Percentiles rank a stretch among this genome's conserved stretches.
phyloP scores from a whole-genome alignment of 2,113 vertebrate genomes.

The Callocephalon fimbriatum region DNA sequence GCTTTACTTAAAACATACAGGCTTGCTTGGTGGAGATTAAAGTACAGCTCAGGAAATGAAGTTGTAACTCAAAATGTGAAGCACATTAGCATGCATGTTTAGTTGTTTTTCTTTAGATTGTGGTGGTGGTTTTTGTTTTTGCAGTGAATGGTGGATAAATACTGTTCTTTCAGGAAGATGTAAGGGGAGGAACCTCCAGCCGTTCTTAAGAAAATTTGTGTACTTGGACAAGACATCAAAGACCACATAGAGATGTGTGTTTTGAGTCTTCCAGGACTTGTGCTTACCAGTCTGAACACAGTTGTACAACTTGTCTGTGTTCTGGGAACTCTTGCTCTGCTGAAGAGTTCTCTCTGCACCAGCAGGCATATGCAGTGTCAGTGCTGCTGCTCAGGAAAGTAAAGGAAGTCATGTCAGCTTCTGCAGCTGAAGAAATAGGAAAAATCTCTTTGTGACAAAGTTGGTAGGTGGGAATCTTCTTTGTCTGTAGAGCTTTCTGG shows the following conservation, averaged over 20 bases:
- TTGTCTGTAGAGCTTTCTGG: background rate
- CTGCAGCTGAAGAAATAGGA: background rate
- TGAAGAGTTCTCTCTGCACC: background rate
- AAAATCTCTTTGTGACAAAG: background rate
- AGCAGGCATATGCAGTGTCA: background rate
- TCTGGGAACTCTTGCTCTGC: background rate
- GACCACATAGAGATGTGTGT: background rate
- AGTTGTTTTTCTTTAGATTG: background rate
- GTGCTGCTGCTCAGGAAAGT: background rate
- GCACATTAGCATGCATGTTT: background rate
- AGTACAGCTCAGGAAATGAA: background rate
- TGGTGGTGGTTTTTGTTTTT: background rate
- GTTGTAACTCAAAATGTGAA: background rate
- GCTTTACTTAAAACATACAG: background rate
- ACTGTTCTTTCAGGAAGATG: background rate
- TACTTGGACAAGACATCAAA: background rate
- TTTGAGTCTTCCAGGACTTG: background rate
- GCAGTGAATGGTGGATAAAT: background rate
- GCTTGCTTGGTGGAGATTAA: background rate
- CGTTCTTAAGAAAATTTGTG: background rate
- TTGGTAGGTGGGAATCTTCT: background rate
- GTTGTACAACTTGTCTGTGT: background rate
- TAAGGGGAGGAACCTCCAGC: background rate
- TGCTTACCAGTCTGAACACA: no score
- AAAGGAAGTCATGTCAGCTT: background rate